phyloP scores from a whole-genome alignment of 2,888 invertebrate species.

The Drosophila kokeensis region DNA sequence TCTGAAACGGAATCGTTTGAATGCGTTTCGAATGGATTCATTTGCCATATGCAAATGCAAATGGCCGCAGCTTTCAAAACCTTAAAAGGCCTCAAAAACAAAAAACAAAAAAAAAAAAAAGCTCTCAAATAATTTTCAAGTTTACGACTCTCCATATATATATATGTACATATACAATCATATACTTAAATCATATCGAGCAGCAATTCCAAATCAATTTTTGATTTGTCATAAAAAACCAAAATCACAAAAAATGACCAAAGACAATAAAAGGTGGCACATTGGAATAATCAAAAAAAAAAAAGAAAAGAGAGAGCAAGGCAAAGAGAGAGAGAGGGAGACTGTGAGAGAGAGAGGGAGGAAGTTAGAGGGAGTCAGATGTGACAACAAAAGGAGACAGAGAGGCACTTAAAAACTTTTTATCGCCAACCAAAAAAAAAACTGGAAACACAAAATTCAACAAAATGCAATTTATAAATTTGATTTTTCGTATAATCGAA shows the following conservation, averaged over 20 bases:
- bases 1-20: conserved; percentile 16
- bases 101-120: not conserved
- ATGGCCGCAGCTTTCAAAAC: conserved; percentile 67
- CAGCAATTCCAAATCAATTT: conserved; percentile 50
- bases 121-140: conserved; percentile 28
- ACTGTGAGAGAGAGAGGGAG: not conserved
- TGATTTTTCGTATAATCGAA: conserved; percentile 32
- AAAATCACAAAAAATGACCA: conserved; percentile 13
- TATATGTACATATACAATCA: conserved; percentile 8
- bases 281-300: conserved; percentile 21
- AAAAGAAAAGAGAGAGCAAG: not conserved
- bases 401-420: conserved; percentile 27
- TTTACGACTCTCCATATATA: conserved; percentile 9
- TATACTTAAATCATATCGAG: conserved; percentile 63
- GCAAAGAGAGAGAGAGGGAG: not conserved
- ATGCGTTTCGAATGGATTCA: conserved; percentile 30
- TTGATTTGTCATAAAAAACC: conserved; percentile 71
- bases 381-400: conserved; percentile 20
- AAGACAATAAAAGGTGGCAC: not conserved
- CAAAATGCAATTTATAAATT: conserved; percentile 57
- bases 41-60: conserved; percentile 46
- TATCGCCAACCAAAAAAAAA: conserved; percentile 30
- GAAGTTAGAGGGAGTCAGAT: not conserved
- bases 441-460: conserved; percentile 61
- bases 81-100: conserved; percentile 56